Conservation (phyloP, 92 coral and sea anemone species). For the Parazoanthus darwini region DNA sequence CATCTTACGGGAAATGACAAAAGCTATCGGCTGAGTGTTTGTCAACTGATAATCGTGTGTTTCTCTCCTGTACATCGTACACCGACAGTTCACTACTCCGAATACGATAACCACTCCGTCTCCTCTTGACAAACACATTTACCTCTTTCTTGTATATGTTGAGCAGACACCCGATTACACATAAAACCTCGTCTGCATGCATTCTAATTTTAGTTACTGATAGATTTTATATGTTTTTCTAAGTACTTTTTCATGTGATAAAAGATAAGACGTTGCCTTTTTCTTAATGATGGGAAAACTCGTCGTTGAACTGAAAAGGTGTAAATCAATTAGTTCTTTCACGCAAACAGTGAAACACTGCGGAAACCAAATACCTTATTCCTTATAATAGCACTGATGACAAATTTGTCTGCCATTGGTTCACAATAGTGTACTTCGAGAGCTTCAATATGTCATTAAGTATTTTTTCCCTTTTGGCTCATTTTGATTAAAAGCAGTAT, state of each 20-base stretch:
- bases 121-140: neutral
- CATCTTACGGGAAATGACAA: too few relatives aligned
- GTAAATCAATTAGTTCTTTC: neutral
- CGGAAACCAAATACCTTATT: too few relatives aligned
- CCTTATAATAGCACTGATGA: neutral
- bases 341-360: neutral
- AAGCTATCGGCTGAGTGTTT: neutral
- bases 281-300: neutral
- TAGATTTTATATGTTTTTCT: neutral
- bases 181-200: neutral
- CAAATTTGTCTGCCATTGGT: neutral
- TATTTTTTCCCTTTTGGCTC: neutral
- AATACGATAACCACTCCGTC: constrained; percentile 21
- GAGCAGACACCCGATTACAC: too few relatives aligned
- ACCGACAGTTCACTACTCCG: neutral
- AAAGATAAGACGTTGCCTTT: neutral
- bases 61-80: neutral
- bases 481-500: neutral
- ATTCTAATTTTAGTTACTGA: neutral
- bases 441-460: neutral
- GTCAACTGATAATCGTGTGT: neutral
- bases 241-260: neutral
- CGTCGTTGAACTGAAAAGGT: too few relatives aligned
- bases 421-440: neutral
- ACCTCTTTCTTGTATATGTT: neutral